These are phyloP conservation scores for Eutrigla gurnardus DNA, from an alignment of 2,797 vertebrate species.

Conservation along the genomic window DNA sequence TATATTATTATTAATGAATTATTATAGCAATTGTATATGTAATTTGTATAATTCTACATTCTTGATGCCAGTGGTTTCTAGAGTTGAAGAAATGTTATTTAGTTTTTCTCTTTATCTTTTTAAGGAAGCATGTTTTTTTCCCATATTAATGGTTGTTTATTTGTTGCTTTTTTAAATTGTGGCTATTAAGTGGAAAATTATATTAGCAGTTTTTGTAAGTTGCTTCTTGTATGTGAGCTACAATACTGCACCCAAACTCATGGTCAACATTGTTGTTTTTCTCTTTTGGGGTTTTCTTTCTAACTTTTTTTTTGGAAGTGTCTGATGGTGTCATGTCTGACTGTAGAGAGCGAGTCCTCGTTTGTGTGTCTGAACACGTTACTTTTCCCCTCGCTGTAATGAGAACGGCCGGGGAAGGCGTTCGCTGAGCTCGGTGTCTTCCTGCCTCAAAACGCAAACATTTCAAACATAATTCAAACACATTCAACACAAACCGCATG, in stretches of 20 bases:
- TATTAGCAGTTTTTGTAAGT: constrained; percentile 80
- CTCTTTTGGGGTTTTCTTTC: constrained; percentile 4
- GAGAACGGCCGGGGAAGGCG: neutral
- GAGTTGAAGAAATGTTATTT: constrained; percentile 69
- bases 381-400: constrained; percentile 4
- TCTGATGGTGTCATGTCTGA: constrained; percentile 25
- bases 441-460: constrained; percentile 43
- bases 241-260: constrained; percentile 65
- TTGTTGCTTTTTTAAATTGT: constrained; percentile 79
- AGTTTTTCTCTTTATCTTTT: constrained; percentile 72
- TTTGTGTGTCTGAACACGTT: neutral
- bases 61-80: constrained; percentile 83
- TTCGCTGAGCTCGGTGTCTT: constrained; percentile 54
- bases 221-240: constrained; percentile 71
- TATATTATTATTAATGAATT: constrained; percentile 73
- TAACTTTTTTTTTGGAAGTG: constrained; percentile 27
- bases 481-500: neutral
- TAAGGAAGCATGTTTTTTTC: constrained; percentile 83
- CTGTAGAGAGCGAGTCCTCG: constrained; percentile 2
- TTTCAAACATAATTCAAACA: constrained; percentile 20
- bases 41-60: constrained; percentile 82
- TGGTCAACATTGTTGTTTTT: constrained; percentile 36
- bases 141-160: constrained; percentile 81
- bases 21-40: constrained; percentile 82
- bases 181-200: constrained; percentile 77